Evolutionary conservation across 2,113 vertebrate genomes (phyloP).

Genomic region (Scatophagus argus): DNA sequence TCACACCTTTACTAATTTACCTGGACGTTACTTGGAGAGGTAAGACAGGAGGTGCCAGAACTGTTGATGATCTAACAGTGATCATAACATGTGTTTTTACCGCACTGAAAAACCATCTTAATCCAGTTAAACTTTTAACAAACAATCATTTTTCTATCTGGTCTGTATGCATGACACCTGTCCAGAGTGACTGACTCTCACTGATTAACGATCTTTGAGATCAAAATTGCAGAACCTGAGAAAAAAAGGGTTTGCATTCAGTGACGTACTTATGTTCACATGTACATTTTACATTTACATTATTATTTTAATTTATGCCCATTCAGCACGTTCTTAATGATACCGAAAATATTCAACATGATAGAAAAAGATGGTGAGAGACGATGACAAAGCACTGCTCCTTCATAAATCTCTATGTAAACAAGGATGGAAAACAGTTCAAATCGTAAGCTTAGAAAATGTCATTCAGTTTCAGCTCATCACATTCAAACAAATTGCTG

Average conservation of each 20-base stretch:
- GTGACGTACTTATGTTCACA: conserved; percentile 29
- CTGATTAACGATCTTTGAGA: background rate
- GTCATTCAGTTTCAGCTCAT: conserved; percentile 8
- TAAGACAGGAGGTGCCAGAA: background rate
- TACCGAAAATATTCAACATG: conserved; percentile 10
- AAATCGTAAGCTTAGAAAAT: conserved; percentile 9
- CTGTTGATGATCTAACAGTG: background rate
- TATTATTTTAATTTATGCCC: conserved; percentile 14
- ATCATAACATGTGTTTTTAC: background rate
- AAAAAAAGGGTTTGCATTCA: conserved; percentile 53
- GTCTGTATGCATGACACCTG: background rate
- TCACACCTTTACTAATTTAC: background rate
- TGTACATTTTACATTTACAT: conserved; percentile 25
- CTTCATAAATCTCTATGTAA: conserved; percentile 14
- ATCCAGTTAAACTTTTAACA: background rate
- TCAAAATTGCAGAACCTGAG: conserved; percentile 47
- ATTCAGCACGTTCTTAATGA: conserved; percentile 8
- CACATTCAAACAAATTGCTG: conserved; percentile 1
- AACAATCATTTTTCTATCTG: background rate
- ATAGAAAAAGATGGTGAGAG: background rate
- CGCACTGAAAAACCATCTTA: background rate
- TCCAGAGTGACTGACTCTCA: background rate
- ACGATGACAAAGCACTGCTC: conserved; percentile 14
- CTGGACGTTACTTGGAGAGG: background rate
- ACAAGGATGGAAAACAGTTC: conserved; percentile 7